phyloP scores from a whole-genome alignment of 1,140 invertebrate species.

The Archegozetes longisetosus region DNA sequence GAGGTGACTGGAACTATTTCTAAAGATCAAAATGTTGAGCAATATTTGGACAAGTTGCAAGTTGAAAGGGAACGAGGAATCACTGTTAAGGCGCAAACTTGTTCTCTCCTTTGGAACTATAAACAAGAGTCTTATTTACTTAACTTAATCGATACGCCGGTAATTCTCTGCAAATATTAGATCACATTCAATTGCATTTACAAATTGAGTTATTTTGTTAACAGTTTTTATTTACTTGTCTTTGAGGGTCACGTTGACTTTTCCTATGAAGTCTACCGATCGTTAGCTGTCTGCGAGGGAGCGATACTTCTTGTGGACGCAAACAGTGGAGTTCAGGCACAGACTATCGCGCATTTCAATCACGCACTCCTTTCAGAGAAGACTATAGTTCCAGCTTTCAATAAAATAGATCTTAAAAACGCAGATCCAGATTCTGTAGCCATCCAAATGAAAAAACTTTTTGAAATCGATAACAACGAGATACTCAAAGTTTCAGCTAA shows the following conservation, averaged over 20 bases:
- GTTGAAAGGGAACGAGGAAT: slow-evolving; percentile 92
- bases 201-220: neutral
- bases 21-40: slow-evolving; percentile 42
- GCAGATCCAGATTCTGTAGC: slow-evolving; percentile 65
- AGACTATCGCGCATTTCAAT: slow-evolving; percentile 93
- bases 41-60: slow-evolving; percentile 70
- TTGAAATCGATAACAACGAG: slow-evolving; percentile 55
- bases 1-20: slow-evolving; percentile 44
- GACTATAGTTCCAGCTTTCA: slow-evolving; percentile 76
- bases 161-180: slow-evolving; percentile 19
- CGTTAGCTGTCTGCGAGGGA: slow-evolving; percentile 80
- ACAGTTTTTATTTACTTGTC: slow-evolving; percentile 7
- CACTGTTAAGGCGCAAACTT: slow-evolving; percentile 95
- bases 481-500: slow-evolving; percentile 70
- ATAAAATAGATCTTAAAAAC: slow-evolving; percentile 89
- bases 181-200: slow-evolving; percentile 3
- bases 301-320: slow-evolving; percentile 89
- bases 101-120: slow-evolving; percentile 57
- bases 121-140: slow-evolving; percentile 52
- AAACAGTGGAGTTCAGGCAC: slow-evolving; percentile 82
- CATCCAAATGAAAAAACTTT: slow-evolving; percentile 61
- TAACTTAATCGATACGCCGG: slow-evolving; percentile 91
- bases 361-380: slow-evolving; percentile 68
- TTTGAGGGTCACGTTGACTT: slow-evolving; percentile 87
- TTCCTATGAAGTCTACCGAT: slow-evolving; percentile 74